Percentiles rank a stretch among this genome's conserved stretches.
Conservation (phyloP, 1,140 invertebrate genomes). For the Drosophila gunungcola region DNA sequence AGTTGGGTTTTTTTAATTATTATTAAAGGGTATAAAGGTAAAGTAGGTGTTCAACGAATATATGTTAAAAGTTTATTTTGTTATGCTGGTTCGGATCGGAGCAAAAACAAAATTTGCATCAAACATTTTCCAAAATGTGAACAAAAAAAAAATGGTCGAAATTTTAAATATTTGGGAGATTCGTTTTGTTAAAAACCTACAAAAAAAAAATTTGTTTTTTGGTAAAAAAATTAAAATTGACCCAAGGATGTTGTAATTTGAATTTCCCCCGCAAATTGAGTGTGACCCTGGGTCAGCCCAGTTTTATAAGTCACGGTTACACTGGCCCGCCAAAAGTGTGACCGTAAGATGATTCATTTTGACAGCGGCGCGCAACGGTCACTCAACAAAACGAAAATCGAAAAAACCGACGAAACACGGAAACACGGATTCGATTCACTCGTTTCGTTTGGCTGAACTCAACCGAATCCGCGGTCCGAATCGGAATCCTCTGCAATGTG, state of each 20-base stretch:
- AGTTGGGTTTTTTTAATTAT: neutral
- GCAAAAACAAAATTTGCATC: too few relatives aligned
- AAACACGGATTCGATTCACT: constrained; percentile 1
- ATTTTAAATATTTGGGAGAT: too few relatives aligned
- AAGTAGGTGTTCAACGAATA: too few relatives aligned
- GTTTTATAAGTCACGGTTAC: neutral
- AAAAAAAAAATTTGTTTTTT: too few relatives aligned
- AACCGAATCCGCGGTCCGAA: constrained; percentile 16
- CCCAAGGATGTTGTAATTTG: neutral
- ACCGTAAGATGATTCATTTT: neutral
- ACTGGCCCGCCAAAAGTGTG: neutral
- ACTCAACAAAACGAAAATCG: constrained; percentile 2
- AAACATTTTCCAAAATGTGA: too few relatives aligned
- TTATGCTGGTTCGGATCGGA: too few relatives aligned
- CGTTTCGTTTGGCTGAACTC: constrained; percentile 5
- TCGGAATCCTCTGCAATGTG: constrained; percentile 23
- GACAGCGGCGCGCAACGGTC: constrained; percentile 1
- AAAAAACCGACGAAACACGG: constrained; percentile 10
- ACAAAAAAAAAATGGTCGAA: too few relatives aligned
- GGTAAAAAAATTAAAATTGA: too few relatives aligned
- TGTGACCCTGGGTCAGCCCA: neutral
- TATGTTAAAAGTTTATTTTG: too few relatives aligned
- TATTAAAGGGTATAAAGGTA: too few relatives aligned
- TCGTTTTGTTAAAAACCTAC: too few relatives aligned
- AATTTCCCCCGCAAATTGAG: neutral